Evolutionary conservation across 2,797 vertebrate species (phyloP), one percentile per base, ranked within the genome.

Genomic region (Adrianichthys oophorus): DNA sequence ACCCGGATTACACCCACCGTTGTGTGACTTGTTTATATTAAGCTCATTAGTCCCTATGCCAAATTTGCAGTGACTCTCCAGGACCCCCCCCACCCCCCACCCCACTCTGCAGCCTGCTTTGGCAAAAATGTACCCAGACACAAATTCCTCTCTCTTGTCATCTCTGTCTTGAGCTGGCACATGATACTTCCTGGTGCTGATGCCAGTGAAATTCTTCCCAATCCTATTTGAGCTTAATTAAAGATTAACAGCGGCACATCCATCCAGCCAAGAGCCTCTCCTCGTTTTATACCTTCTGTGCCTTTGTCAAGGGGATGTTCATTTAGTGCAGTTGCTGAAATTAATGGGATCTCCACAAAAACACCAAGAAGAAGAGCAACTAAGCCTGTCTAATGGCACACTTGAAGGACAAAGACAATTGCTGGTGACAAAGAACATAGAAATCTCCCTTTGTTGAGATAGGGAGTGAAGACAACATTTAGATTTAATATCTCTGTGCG

Each of bases 211-310:
- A 55, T 56, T 4, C 57, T 77, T 82, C 75, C 62, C 74, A 84
- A 73, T 81, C 74, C 72, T 71, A 71, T 82, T 80, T 65, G 65
- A 79, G 71, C 78, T 78, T 72, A 90, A 87, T 88, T 83, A 78
- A 76, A 86, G 87, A 85, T 86, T 82, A 84, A 69, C 77, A 63
- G 69, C 67, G 60, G 65, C 43, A 62, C 54, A 43, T 72, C 70
- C 41, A 44, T 59, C 48, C 37, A 76, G 69, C 78, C 65, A 68
- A 65, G 48, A 61, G 61, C 52, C 59, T 70, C 32, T 80, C 67
- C 50, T 49, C 32, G 13, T 52, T 72, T 37, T 49, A 70, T 53
- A 66, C 58, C 52, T 62, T 72, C 64, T 65, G 58, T 65, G 70
- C 41, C 51, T 75, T 70, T 80, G 58, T 77, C 66, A 41, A 32